phyloP scores from a whole-genome alignment of 1,140 invertebrate genomes.

The Drosophila rufa region DNA sequence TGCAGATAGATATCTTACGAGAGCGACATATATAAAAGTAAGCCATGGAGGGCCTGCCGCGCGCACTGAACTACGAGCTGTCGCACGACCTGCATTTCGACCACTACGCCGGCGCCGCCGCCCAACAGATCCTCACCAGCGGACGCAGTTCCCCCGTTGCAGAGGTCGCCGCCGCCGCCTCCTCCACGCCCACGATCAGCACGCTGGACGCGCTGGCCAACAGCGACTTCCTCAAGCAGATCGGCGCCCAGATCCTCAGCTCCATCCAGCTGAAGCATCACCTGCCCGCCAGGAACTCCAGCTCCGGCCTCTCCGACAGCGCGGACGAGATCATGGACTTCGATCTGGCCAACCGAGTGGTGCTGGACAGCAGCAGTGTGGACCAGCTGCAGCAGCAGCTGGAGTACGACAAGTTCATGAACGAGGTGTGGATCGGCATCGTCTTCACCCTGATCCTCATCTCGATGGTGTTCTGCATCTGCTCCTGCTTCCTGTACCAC shows the following conservation, averaged over 20 bases:
- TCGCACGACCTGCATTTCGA: conserved; percentile 79
- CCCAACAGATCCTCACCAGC: conserved; percentile 73
- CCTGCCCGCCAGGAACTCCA: conserved; percentile 42
- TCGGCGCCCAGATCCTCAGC: conserved; percentile 73
- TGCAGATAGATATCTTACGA: conserved; percentile 33
- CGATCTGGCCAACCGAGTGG: conserved; percentile 66
- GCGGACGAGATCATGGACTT: conserved; percentile 63
- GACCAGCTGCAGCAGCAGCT: conserved; percentile 79
- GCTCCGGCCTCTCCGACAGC: conserved; percentile 2
- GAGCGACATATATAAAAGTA: conserved; percentile 47
- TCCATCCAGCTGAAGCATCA: conserved; percentile 75
- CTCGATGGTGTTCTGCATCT: conserved; percentile 83
- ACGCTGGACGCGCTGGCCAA: conserved; percentile 50
- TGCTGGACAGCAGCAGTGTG: conserved; percentile 73
- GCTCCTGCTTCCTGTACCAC: conserved; percentile 84
- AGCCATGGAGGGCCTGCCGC: conserved; percentile 70
- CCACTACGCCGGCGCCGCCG: conserved; percentile 59
- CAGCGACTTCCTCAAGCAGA: conserved; percentile 75
- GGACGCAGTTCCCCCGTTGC: conserved; percentile 40
- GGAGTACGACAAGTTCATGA: conserved; percentile 84
- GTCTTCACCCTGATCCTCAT: conserved; percentile 81
- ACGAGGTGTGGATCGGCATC: conserved; percentile 84
- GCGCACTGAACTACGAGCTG: conserved; percentile 78
- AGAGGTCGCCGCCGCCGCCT: conserved; percentile 22
- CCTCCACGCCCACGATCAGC: conserved; percentile 70